phyloP scores from a whole-genome alignment of 2,888 invertebrate species.

The Parnassius orleans region DNA sequence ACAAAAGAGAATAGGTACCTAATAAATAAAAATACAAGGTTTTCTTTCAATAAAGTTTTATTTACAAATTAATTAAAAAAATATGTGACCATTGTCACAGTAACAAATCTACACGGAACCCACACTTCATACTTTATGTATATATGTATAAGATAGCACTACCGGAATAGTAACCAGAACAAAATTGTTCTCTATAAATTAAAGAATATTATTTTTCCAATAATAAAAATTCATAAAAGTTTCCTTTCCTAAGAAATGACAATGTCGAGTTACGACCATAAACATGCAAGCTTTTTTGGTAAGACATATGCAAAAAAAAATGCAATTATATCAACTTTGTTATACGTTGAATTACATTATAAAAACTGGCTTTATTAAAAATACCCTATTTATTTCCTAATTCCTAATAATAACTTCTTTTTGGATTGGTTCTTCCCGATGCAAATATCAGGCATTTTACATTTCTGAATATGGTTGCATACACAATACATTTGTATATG shows the following conservation, averaged over 20 bases:
- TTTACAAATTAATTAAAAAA: conserved; percentile 47
- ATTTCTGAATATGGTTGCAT: not conserved
- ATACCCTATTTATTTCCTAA: not conserved
- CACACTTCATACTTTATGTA: conserved; percentile 25
- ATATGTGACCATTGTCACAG: conserved; percentile 39
- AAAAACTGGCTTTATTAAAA: conserved; percentile 19
- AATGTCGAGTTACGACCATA: conserved; percentile 5
- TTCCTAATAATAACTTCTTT: not conserved
- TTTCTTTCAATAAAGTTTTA: conserved; percentile 41
- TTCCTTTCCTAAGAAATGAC: conserved; percentile 12
- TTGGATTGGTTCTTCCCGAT: not conserved
- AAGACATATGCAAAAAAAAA: conserved; percentile 17
- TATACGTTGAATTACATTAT: conserved; percentile 23
- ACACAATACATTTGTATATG: conserved; percentile 1
- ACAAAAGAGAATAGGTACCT: not conserved
- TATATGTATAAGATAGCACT: conserved; percentile 29
- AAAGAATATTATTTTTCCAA: conserved; percentile 13
- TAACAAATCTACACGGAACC: conserved; percentile 38
- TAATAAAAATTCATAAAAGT: conserved; percentile 8
- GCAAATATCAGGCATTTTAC: not conserved
- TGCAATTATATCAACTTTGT: conserved; percentile 9
- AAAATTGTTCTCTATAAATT: conserved; percentile 15
- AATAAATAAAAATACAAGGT: conserved; percentile 30
- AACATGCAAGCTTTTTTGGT: conserved; percentile 24
- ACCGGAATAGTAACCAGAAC: conserved; percentile 34